Percentiles rank a stretch among this genome's conserved stretches.
Conservation (phyloP, 2,888 invertebrate species). For the Glaucopsyche alexis region DNA sequence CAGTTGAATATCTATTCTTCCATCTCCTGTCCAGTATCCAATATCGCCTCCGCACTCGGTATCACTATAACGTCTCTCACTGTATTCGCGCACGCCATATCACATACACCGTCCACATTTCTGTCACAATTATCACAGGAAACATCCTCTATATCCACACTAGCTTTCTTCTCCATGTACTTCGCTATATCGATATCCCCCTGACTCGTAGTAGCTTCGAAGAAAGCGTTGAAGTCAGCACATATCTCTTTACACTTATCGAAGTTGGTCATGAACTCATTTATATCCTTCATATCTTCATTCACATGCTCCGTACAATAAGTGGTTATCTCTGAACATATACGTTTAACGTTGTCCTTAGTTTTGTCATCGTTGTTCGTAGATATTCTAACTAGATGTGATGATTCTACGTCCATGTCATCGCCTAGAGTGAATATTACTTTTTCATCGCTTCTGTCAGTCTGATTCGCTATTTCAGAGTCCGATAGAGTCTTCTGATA, state of each 20-base stretch:
- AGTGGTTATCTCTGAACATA: conserved; percentile 64
- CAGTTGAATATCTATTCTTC: conserved; percentile 2
- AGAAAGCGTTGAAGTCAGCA: conserved; percentile 23
- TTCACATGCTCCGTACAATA: conserved; percentile 51
- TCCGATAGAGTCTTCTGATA: conserved; percentile 58
- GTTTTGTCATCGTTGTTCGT: conserved; percentile 63
- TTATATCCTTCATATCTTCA: conserved; percentile 43
- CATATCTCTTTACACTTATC: conserved; percentile 26
- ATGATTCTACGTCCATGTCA: conserved; percentile 37
- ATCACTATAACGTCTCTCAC: conserved; percentile 67
- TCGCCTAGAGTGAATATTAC: conserved; percentile 68
- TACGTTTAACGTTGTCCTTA: conserved; percentile 58
- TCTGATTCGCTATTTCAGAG: conserved; percentile 59
- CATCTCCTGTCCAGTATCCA: conserved; percentile 55
- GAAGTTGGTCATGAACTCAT: conserved; percentile 23
- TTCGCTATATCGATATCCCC: conserved; percentile 46
- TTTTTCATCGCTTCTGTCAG: conserved; percentile 41
- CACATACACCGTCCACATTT: conserved; percentile 48
- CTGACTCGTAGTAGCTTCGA: background rate
- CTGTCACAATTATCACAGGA: conserved; percentile 49
- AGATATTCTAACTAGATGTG: conserved; percentile 59
- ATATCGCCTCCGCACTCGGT: conserved; percentile 67
- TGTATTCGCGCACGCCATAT: conserved; percentile 55
- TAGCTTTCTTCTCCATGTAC: conserved; percentile 46
- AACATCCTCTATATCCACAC: conserved; percentile 41